Evolutionary conservation across 2,113 vertebrate species (phyloP).

Genomic region (Cynocephalus volans): DNA sequence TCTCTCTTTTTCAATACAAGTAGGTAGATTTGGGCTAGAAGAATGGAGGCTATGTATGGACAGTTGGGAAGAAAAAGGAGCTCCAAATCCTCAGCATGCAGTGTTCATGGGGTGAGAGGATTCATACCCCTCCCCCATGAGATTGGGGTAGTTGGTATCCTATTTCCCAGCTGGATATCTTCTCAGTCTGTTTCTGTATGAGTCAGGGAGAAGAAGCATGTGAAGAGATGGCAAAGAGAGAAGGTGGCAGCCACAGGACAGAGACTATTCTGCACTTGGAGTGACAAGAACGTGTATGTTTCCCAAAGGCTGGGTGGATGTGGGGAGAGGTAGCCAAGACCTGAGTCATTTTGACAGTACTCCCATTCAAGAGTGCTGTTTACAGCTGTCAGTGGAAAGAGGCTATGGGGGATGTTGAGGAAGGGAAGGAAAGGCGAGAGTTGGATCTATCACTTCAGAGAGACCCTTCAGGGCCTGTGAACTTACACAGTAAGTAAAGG

Average conservation of each 20-base stretch:
- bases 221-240: not conserved
- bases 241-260: not conserved
- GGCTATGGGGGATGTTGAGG: too few species aligned
- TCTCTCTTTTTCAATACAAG: not conserved
- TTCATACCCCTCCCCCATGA: not conserved
- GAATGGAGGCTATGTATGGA: not conserved
- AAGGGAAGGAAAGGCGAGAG: not conserved
- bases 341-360: not conserved
- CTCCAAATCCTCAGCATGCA: not conserved
- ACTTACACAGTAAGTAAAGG: not conserved
- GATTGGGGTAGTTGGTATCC: too few species aligned
- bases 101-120: not conserved
- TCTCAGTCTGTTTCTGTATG: not conserved
- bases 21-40: not conserved
- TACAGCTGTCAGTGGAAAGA: not conserved
- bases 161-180: not conserved
- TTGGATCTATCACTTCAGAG: not conserved
- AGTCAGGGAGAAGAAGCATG: not conserved
- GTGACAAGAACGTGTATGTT: not conserved
- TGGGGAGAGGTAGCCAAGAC: not conserved
- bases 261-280: not conserved
- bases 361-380: not conserved
- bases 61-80: not conserved
- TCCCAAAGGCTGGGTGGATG: not conserved
- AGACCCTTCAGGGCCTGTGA: not conserved